phyloP scores from a whole-genome alignment of 1,140 invertebrate genomes.

The Delia radicum region DNA sequence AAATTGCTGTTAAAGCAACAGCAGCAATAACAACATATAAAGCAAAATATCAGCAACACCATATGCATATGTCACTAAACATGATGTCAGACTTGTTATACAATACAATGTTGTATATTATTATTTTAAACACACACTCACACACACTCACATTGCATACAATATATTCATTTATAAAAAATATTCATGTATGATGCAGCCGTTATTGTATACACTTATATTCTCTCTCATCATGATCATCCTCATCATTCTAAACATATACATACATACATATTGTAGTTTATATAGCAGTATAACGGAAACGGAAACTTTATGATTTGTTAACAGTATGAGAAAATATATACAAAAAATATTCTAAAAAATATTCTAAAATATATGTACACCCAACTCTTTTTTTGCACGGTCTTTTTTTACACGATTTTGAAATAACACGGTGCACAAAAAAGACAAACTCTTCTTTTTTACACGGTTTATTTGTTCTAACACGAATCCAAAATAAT shows the following conservation, averaged over 20 bases:
- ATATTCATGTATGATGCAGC: background rate
- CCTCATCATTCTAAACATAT: background rate
- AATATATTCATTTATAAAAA: background rate
- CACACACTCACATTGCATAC: background rate
- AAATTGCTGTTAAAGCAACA: background rate
- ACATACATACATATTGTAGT: background rate
- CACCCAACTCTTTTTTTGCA: background rate
- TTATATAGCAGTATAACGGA: background rate
- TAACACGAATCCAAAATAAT: no score
- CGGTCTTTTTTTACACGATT: background rate
- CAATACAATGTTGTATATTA: background rate
- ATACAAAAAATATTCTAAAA: background rate
- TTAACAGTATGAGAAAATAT: conserved; percentile 4
- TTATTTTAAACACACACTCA: background rate
- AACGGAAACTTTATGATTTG: conserved; percentile 22
- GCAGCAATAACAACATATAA: background rate
- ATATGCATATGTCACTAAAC: conserved; percentile 21
- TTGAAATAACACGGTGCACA: no score
- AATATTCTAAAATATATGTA: background rate
- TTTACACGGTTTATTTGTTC: no score
- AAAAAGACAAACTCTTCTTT: no score
- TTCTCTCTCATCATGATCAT: no score
- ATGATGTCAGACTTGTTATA: conserved; percentile 8
- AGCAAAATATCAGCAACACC: conserved; percentile 9
- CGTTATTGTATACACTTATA: background rate